These are phyloP conservation scores for Ooceraea biroi DNA, from an alignment of 1,140 invertebrate species.

Conservation along the genomic window DNA sequence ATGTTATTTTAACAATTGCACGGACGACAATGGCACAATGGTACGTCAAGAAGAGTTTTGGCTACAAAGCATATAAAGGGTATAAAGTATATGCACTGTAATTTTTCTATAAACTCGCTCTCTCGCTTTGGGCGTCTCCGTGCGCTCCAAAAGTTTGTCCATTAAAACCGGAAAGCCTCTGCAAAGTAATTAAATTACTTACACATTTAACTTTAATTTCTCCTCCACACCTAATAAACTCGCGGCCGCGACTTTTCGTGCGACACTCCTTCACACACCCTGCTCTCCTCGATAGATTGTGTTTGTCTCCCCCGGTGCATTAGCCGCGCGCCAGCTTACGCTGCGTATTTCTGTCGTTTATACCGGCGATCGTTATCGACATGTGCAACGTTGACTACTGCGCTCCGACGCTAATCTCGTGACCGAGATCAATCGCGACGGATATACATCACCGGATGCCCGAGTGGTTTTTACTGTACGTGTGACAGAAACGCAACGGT, in stretches of 20 bases:
- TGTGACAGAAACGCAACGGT: conserved; percentile 35
- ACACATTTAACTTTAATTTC: conserved; percentile 11
- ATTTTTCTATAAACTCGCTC: too few relatives aligned
- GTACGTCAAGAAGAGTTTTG: too few relatives aligned
- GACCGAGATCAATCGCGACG: conserved; percentile 58
- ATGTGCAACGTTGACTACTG: conserved; percentile 21
- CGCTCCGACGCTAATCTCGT: conserved; percentile 51
- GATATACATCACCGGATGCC: conserved; percentile 28
- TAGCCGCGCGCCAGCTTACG: conserved; percentile 14
- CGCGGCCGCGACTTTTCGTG: neutral
- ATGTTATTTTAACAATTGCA: neutral
- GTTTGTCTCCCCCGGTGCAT: neutral
- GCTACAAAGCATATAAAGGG: too few relatives aligned
- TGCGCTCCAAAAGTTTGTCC: too few relatives aligned
- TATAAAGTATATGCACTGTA: too few relatives aligned
- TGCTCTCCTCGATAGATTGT: conserved; percentile 11
- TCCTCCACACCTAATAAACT: neutral
- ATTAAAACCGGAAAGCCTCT: too few relatives aligned
- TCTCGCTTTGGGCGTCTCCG: too few relatives aligned
- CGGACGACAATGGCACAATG: too few relatives aligned
- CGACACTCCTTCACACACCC: neutral
- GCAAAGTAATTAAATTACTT: neutral
- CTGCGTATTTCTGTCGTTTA: conserved; percentile 39
- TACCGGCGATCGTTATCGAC: conserved; percentile 53
- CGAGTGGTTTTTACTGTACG: conserved; percentile 40